Evolutionary conservation across 2,113 vertebrate genomes (phyloP), one percentile per base, ranked within the genome.

Genomic region (Baryphthengus martii): DNA sequence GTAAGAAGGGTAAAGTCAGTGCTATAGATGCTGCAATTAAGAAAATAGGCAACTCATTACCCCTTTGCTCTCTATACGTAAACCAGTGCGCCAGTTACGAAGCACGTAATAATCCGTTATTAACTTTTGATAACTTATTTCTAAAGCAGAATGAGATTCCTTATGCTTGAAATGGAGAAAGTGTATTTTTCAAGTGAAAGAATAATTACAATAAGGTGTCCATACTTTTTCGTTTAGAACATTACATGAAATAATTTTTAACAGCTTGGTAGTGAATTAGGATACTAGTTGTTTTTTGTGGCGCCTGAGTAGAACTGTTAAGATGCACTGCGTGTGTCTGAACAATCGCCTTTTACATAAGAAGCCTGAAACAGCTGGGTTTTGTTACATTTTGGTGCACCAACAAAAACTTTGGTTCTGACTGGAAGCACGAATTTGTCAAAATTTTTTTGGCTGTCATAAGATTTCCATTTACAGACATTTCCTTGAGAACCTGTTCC

Each of bases 361-460:
- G 19, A 66, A 58, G 39, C 17, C 14, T 44, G 6, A 55, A 72
- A 37, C 9, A 37, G 3, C 5, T 75, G 19, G 7, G 55, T 77
- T 78, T 65, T 3, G 0, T 45, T 63, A 6, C 14, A 55, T 65
- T 84, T 91, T 49, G 4, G 7, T 78, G 17, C 1, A 1, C 3
- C 58, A 4, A 29, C 5, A 85, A 72, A 65, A 73, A 10, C 25
- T 20, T 52, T 24, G 31, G 4, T 52, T 85, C 25, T 87, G 13
- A 47, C 39, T 68, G n/a, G 13, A 75, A 81, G 24, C 12, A 59
- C 11, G n/a, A 28, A 40, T 89, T 65, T 61, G 67, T 19, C 63
- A 13, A 19, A 8, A 3, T 15, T 62, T 70, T 45, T 58, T 59
- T 40, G n/a, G 39, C 23, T 85, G 18, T 47, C 15, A 7, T 67